Evolutionary conservation across 2,113 vertebrate genomes (phyloP).

Genomic region (Colaptes auratus): DNA sequence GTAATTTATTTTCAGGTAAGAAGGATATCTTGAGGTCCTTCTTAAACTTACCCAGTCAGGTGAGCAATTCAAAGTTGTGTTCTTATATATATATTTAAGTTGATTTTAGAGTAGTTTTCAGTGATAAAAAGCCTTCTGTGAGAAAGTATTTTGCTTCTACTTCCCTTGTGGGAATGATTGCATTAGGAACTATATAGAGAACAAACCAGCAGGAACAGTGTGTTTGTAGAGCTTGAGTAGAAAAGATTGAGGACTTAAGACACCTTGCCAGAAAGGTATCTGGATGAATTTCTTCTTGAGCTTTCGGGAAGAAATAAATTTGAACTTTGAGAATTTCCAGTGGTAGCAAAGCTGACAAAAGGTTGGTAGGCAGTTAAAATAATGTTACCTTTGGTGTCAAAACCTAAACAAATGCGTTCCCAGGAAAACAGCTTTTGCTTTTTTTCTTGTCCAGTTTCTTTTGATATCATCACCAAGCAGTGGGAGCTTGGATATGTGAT

Average conservation of each 20-base stretch:
- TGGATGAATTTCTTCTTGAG: not conserved
- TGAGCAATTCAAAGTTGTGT: not conserved
- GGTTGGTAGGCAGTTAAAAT: not conserved
- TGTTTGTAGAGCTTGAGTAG: not conserved
- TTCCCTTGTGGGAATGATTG: not conserved
- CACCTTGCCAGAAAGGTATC: not conserved
- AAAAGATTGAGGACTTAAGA: not conserved
- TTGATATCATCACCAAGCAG: not conserved
- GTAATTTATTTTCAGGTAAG: not conserved
- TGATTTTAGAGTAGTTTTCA: not conserved
- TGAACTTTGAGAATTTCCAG: not conserved
- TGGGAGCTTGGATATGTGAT: not conserved
- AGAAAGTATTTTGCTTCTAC: not conserved
- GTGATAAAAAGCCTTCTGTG: not conserved
- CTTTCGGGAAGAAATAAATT: not conserved
- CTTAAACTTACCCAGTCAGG: not conserved
- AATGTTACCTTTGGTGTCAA: not conserved
- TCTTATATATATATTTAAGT: rapidly evolving
- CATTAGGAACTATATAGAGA: not conserved
- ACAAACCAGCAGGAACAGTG: not conserved
- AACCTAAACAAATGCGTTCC: not conserved
- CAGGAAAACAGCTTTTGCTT: not conserved
- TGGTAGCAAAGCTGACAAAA: not conserved
- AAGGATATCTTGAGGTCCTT: not conserved
- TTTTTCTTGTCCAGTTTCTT: not conserved